Evolutionary conservation across 2,797 vertebrate species (phyloP).

Genomic region (Lerista edwardsae): DNA sequence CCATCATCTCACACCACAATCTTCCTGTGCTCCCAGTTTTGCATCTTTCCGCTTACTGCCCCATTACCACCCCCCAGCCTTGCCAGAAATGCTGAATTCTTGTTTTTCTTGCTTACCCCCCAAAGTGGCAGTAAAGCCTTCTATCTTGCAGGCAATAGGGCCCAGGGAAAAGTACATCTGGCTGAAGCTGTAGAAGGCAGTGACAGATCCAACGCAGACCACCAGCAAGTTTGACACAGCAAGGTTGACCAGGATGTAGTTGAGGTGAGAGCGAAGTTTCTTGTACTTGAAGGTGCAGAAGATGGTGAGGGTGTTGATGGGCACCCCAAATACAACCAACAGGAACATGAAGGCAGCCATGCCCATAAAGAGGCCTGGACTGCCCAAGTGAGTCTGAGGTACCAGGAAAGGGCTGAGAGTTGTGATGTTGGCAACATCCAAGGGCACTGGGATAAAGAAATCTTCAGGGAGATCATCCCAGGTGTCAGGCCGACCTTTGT

Average conservation of each 20-base stretch:
- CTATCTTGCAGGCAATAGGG: slow-evolving; percentile 77
- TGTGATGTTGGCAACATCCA: slow-evolving; percentile 80
- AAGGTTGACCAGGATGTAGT: slow-evolving; percentile 86
- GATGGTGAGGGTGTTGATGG: slow-evolving; percentile 80
- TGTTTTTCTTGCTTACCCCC: slow-evolving; percentile 69
- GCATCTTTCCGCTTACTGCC: not conserved
- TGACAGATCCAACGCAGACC: slow-evolving; percentile 75
- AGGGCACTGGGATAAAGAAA: slow-evolving; percentile 79
- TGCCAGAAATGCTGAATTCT: not conserved
- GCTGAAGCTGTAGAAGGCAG: slow-evolving; percentile 77
- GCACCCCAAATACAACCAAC: slow-evolving; percentile 69
- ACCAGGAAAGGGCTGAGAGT: slow-evolving; percentile 81
- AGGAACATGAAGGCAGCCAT: slow-evolving; percentile 80
- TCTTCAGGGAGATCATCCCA: slow-evolving; percentile 74
- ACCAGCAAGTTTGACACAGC: slow-evolving; percentile 80
- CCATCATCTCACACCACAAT: not conserved
- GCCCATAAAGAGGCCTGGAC: slow-evolving; percentile 66
- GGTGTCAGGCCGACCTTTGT: slow-evolving; percentile 64
- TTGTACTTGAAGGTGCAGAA: slow-evolving; percentile 79
- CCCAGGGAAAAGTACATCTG: slow-evolving; percentile 78
- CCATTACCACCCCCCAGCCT: fast-evolving
- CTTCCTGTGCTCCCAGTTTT: not conserved
- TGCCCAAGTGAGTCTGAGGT: slow-evolving; percentile 82
- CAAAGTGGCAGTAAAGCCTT: slow-evolving; percentile 78
- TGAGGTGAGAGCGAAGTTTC: slow-evolving; percentile 84